Evolutionary conservation across 92 coral and sea anemone species (phyloP).

Genomic region (Palythoa grandiflora): DNA sequence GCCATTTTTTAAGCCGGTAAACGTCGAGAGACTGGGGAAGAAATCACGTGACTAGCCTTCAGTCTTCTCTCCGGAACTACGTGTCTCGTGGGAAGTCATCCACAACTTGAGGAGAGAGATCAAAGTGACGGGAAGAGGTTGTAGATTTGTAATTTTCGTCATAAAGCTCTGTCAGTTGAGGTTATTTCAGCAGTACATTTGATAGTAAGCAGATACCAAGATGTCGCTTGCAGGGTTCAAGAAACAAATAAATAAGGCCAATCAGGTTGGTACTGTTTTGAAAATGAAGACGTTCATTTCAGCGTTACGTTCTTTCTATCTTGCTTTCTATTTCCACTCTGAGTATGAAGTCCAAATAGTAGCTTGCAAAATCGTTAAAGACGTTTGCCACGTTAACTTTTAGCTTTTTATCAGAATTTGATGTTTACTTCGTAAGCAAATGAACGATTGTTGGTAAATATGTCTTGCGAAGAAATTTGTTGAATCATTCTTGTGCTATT

Average conservation of each 20-base stretch:
- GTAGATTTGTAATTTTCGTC: not conserved
- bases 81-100: constrained; percentile 15
- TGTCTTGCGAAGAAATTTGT: not conserved
- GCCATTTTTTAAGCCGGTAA: constrained; percentile 28
- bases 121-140: not conserved
- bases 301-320: not conserved
- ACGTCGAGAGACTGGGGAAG: constrained; percentile 23
- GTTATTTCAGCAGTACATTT: not conserved
- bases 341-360: not conserved
- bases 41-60: constrained; percentile 44
- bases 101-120: not conserved
- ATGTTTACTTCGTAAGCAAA: not conserved
- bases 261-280: constrained; percentile 77
- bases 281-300: not conserved
- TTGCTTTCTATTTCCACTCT: constrained; percentile 11
- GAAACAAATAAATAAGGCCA: constrained; percentile 97
- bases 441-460: not conserved
- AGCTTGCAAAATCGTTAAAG: constrained; percentile 1
- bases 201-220: constrained; percentile 35
- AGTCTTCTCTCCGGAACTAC: constrained; percentile 31
- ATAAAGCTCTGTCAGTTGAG: not conserved
- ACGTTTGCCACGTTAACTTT: not conserved
- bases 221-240: constrained; percentile 99
- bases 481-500: constrained; percentile 18
- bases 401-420: not conserved